phyloP scores from a whole-genome alignment of 1,140 invertebrate species.

The Habropoda laboriosa region DNA sequence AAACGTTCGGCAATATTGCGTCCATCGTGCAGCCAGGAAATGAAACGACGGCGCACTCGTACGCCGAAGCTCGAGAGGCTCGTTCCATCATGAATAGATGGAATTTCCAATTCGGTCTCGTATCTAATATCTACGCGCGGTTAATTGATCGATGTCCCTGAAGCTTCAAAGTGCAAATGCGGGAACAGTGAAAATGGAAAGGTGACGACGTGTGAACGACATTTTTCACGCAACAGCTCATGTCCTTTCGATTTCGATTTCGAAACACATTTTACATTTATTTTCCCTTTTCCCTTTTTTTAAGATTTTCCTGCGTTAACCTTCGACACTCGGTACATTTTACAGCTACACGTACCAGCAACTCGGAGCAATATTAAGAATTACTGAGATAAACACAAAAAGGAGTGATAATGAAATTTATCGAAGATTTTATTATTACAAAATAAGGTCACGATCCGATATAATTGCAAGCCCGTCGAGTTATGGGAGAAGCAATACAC shows the following conservation, averaged over 20 bases:
- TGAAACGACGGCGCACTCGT: not conserved
- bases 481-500: too few relatives aligned
- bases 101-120: constrained; percentile 26
- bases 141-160: constrained; percentile 32
- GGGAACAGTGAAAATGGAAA: not conserved
- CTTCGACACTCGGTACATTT: too few relatives aligned
- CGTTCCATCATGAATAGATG: constrained; percentile 17
- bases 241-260: too few relatives aligned
- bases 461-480: too few relatives aligned
- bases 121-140: constrained; percentile 10
- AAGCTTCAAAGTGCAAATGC: not conserved
- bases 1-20: not conserved
- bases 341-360: too few relatives aligned
- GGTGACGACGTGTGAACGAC: not conserved
- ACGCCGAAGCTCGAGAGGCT: not conserved
- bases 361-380: too few relatives aligned
- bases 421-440: too few relatives aligned
- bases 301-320: too few relatives aligned
- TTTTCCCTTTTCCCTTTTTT: not conserved
- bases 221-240: not conserved
- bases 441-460: too few relatives aligned
- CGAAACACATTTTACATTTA: too few relatives aligned
- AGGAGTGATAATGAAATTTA: too few relatives aligned
- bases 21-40: constrained; percentile 13
- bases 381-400: too few relatives aligned